These are phyloP conservation scores for Panurus biarmicus DNA, from an alignment of 2,113 vertebrate genomes.

Conservation along the genomic window DNA sequence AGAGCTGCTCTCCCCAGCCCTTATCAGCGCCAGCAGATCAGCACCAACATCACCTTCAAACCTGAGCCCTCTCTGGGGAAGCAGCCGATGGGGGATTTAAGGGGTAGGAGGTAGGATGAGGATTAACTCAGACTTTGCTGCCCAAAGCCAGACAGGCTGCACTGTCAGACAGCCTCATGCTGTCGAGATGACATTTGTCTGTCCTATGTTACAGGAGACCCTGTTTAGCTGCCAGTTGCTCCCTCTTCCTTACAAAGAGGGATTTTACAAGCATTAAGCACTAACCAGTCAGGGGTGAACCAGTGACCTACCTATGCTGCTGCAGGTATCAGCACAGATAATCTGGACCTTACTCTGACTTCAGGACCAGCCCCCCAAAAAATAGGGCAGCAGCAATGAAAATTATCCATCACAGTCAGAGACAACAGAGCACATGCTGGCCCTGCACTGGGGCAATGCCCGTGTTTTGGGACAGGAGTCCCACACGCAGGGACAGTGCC, in stretches of 20 bases:
- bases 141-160: background rate
- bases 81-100: background rate
- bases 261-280: slow-evolving; percentile 16
- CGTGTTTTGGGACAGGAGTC: background rate
- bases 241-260: background rate
- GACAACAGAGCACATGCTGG: fast-evolving
- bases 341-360: background rate
- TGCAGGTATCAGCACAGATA: background rate
- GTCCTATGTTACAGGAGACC: slow-evolving; percentile 28
- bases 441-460: fast-evolving
- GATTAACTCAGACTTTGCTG: slow-evolving; percentile 1
- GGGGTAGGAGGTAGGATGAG: background rate
- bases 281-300: background rate
- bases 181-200: background rate
- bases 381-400: background rate
- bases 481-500: fast-evolving
- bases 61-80: background rate
- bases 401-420: background rate
- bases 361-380: background rate
- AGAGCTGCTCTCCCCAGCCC: background rate
- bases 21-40: background rate
- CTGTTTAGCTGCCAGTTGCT: background rate
- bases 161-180: fast-evolving
- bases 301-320: background rate
- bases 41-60: background rate